Percentiles rank a stretch among this genome's conserved stretches.
Conservation (phyloP, 1,140 invertebrate genomes). For the Amyelois transitella region DNA sequence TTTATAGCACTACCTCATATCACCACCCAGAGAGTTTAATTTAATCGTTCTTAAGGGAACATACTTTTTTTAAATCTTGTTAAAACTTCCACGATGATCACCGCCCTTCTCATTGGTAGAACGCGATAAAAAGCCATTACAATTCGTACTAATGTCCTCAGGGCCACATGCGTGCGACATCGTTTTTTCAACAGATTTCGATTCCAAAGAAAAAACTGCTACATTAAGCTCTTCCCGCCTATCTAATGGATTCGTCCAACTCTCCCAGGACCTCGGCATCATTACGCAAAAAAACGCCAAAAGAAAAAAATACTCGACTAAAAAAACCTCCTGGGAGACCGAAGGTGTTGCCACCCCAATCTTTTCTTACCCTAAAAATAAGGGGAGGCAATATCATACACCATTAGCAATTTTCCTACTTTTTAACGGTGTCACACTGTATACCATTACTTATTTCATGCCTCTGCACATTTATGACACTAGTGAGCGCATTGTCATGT, state of each 20-base stretch:
- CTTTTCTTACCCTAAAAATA: constrained; percentile 63
- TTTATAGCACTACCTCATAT: not conserved
- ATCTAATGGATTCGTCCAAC: constrained; percentile 70
- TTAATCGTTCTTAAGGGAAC: not conserved
- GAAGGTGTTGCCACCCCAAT: constrained; percentile 64
- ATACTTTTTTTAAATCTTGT: not conserved
- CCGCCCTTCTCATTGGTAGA: constrained; percentile 14
- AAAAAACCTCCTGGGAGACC: constrained; percentile 65
- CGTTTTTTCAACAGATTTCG: constrained; percentile 45
- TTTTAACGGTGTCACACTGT: constrained; percentile 70
- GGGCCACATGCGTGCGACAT: constrained; percentile 48
- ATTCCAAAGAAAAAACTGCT: constrained; percentile 51
- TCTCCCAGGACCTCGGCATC: constrained; percentile 67
- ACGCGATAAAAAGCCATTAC: constrained; percentile 41
- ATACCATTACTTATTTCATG: constrained; percentile 39
- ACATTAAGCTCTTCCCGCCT: constrained; percentile 69
- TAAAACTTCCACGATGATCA: constrained; percentile 2
- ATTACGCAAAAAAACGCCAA: constrained; percentile 65
- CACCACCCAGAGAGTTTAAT: not conserved
- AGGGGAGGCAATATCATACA: constrained; percentile 72
- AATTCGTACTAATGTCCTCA: constrained; percentile 45
- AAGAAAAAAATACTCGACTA: constrained; percentile 46
- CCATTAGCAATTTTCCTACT: constrained; percentile 70
- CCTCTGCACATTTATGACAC: constrained; percentile 2
- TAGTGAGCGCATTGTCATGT: not conserved